Evolutionary conservation across 1,140 invertebrate genomes (phyloP), one percentile per base, ranked within the genome.

Genomic region (Tenebrio molitor): DNA sequence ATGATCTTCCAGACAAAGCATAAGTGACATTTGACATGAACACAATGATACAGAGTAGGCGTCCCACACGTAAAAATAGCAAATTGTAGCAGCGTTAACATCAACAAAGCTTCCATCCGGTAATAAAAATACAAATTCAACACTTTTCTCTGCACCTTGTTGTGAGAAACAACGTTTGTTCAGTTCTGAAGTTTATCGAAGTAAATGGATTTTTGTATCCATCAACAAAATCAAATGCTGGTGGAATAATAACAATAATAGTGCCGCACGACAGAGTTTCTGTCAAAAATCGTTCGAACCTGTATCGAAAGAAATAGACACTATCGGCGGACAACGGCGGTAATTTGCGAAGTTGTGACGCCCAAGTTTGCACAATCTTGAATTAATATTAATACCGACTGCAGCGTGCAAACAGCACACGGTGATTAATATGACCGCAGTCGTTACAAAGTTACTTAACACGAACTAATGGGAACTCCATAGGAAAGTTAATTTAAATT

Each of bases 11-110:
- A 29, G 3, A 39, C 17, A 53, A 53, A 53, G 19, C 46, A 53
- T 21, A 53, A 53, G 46, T 23, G 46, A 53, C 46, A 23, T 53
- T 53, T 53, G 46, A 53, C 46, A 53, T 23, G 46, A 53, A 53
- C 21, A 53, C 46, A 53, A 50, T 50, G 44, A 50, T 39, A 39
- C 7, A 12, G 5, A 39, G 36, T 39, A n/a, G 36, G 36, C 36
- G 36, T 7, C 36, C 2, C 36, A 12, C 36, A 39, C 12, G 17
- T 19, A 50, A 53, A 53, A 58, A 58, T 29, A 58, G 23, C 50
- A 5, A 25, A 21, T 12, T 21, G n/a, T 23, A n/a, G 25, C 46
- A 10, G 16, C 46, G 17, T 39, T 39, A 7, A 12, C 36, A 39
- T 39, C 36, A 39, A 39, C 36, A 39, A 39, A 39, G 36, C 36